A percentile compares a stretch with the other conserved stretches of the same genome.
Evolutionary conservation across 1,140 invertebrate genomes (phyloP).

Genomic region (Sminthurides bifidus): DNA sequence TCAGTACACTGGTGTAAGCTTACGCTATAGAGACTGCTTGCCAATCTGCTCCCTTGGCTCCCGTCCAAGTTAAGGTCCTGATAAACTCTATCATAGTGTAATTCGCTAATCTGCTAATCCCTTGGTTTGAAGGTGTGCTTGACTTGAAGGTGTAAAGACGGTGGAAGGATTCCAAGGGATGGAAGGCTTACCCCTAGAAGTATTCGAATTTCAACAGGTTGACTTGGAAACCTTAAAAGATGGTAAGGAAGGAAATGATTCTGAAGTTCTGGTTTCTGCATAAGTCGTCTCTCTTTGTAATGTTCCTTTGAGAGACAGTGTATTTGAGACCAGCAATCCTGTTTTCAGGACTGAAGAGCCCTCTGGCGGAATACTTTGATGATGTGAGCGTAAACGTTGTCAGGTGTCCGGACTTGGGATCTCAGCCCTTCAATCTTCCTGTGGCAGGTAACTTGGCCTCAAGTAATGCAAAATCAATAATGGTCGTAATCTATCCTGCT

Average conservation of each 20-base stretch:
- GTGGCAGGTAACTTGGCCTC: constrained; percentile 50
- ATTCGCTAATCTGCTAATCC: too few species aligned
- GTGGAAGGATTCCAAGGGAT: too few species aligned
- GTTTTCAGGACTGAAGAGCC: constrained; percentile 53
- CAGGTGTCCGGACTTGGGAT: constrained; percentile 69
- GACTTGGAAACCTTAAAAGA: constrained; percentile 8
- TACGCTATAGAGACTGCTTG: too few species aligned
- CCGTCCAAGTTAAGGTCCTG: too few species aligned
- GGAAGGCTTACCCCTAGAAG: constrained; percentile 1
- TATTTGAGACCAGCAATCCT: neutral
- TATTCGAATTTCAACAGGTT: constrained; percentile 5
- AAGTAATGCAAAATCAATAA: neutral
- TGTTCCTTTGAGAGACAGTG: neutral
- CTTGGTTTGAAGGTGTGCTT: too few species aligned
- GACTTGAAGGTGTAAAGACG: too few species aligned
- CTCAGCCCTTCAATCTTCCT: constrained; percentile 62
- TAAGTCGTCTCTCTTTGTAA: neutral
- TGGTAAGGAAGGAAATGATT: constrained; percentile 14
- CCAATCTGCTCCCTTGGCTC: too few species aligned
- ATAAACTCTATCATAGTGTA: too few species aligned
- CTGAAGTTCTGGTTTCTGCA: too few species aligned
- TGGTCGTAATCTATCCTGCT: neutral
- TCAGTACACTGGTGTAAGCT: too few species aligned
- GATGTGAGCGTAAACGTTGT: constrained; percentile 57
- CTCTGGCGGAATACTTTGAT: constrained; percentile 56